Evolutionary conservation across 2,113 vertebrate species (phyloP), one percentile per base, ranked within the genome.

Genomic region (Tetraodon nigroviridis): DNA sequence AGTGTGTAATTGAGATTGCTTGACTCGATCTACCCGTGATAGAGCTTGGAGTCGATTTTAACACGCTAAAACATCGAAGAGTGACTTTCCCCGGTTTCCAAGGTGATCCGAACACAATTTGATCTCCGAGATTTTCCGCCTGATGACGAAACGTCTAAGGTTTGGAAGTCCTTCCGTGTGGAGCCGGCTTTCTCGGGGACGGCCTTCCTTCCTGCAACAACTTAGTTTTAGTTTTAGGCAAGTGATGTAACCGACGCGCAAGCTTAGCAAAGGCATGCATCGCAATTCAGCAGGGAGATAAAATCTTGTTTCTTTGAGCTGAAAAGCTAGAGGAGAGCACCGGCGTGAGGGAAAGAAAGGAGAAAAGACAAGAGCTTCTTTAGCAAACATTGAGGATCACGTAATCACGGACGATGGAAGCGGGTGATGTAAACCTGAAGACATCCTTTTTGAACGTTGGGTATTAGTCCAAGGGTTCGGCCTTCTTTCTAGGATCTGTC

Each of bases 201-300:
- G 21, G 42, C 55, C 49, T 51, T 80, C 80, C 70, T 83, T 76
- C 58, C 62, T 82, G 81, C 81, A 85, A 75, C 84, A 78, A 81
- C 78, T 78, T 80, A 79, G 84, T 85, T 84, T 78, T 80, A 79
- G 84, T 85, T 84, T 74, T 73, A 78, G 65, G 81, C 71, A 59
- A 86, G 85, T 90, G 89, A 90, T 90, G 88, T 89, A 90, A 90
- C 78, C 66, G 62, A 70, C 58, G 56, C 82, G 88, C 76, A 90
- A 90, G 80, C 67, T 78, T 63, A 71, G 78, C 79, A 71, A 87
- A 82, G 72, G 64, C 73, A 76, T 55, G 71, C 58, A 78, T 77
- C 66, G 29, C 62, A 71, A 87, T 74, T 84, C 84, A 73, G 71
- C n/a, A 55, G 81, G 76, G 81, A 73, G 79, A 84, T 85, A 78